Evolutionary conservation across 2,888 invertebrate genomes (phyloP).

Genomic region (Volucella bombylans): DNA sequence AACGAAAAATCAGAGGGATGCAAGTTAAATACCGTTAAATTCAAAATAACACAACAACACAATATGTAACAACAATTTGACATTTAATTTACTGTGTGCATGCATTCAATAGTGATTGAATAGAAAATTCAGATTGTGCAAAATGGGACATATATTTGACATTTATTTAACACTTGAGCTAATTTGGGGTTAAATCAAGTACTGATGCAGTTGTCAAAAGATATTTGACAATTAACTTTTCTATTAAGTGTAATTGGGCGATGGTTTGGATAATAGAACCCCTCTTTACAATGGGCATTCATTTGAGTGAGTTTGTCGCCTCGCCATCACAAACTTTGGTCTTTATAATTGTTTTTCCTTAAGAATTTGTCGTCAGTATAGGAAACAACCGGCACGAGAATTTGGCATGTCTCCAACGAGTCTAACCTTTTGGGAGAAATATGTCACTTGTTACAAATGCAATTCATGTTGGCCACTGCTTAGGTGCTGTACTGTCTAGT

Average conservation of each 20-base stretch:
- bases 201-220: conserved; percentile 38
- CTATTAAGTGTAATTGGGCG: conserved; percentile 48
- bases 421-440: conserved; percentile 61
- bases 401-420: conserved; percentile 55
- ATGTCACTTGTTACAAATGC: conserved; percentile 67
- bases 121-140: conserved; percentile 22
- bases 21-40: conserved; percentile 26
- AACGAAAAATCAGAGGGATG: neutral
- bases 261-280: conserved; percentile 43
- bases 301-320: conserved; percentile 40
- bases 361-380: conserved; percentile 36
- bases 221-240: conserved; percentile 50
- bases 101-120: conserved; percentile 23
- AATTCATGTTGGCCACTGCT: conserved; percentile 50
- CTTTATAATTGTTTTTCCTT: conserved; percentile 63
- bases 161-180: conserved; percentile 26
- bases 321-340: conserved; percentile 20
- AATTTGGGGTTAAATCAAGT: conserved; percentile 1
- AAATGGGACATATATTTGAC: conserved; percentile 11
- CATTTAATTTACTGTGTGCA: neutral
- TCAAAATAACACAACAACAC: neutral
- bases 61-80: conserved; percentile 2
- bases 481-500: neutral
- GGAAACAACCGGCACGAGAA: conserved; percentile 23
- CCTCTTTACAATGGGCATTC: conserved; percentile 45